Conservation (phyloP, 2,113 vertebrate genomes). For the Motacilla alba region DNA sequence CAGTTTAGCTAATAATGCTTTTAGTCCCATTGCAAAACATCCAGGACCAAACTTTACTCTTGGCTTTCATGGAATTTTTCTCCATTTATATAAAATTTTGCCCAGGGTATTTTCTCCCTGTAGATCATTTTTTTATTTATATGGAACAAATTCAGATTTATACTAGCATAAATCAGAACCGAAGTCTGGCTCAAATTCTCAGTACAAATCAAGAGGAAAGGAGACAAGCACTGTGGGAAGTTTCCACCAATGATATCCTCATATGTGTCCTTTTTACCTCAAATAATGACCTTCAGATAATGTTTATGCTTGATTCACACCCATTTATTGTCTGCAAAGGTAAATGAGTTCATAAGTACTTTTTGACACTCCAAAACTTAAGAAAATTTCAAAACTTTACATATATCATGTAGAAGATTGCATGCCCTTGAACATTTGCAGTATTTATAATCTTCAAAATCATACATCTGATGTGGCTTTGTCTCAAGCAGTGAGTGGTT, state of each 20-base stretch:
- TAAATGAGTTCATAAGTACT: not conserved
- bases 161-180: slow-evolving; percentile 4
- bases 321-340: not conserved
- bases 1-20: not conserved
- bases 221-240: not conserved
- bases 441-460: not conserved
- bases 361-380: not conserved
- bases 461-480: not conserved
- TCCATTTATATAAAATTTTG: not conserved
- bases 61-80: not conserved
- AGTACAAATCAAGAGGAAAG: not conserved
- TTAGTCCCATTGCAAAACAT: not conserved
- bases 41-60: not conserved
- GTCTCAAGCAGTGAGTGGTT: not conserved
- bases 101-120: not conserved
- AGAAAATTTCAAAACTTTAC: not conserved
- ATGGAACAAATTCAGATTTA: not conserved
- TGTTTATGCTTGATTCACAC: not conserved
- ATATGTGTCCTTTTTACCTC: not conserved
- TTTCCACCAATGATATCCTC: not conserved
- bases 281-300: not conserved
- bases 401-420: not conserved
- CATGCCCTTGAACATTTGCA: not conserved
- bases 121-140: not conserved
- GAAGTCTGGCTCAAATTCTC: not conserved